Percentiles rank a stretch among this genome's conserved stretches.
Evolutionary conservation across 2,797 vertebrate species (phyloP).

Genomic region (Sebastes alutus): DNA sequence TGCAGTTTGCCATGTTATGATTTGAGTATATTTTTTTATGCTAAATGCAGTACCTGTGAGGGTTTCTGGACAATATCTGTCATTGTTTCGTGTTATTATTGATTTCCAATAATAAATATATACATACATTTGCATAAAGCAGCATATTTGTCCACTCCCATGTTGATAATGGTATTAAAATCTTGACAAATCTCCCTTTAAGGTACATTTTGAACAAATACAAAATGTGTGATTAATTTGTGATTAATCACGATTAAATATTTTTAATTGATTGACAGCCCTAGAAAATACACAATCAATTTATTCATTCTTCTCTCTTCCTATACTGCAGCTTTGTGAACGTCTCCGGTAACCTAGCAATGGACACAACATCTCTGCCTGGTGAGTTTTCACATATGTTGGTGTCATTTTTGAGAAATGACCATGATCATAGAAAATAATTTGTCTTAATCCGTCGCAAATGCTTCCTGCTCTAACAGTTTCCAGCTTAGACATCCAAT

Average conservation of each 20-base stretch:
- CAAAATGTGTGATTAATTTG: too few relatives aligned
- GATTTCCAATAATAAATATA: too few relatives aligned
- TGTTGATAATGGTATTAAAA: fast-evolving
- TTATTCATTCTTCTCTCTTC: neutral
- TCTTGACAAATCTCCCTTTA: too few relatives aligned
- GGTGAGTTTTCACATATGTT: conserved; percentile 22
- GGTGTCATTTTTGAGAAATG: conserved; percentile 62
- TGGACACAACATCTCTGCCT: conserved; percentile 14
- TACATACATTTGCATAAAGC: too few relatives aligned
- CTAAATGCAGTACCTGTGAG: too few relatives aligned
- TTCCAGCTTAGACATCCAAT: conserved; percentile 49
- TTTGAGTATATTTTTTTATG: too few relatives aligned
- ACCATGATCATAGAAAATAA: conserved; percentile 56
- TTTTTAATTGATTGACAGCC: too few relatives aligned
- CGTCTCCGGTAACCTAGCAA: conserved; percentile 20
- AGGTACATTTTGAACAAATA: too few relatives aligned
- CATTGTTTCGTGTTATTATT: too few relatives aligned
- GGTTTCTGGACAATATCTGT: too few relatives aligned
- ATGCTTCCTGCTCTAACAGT: conserved; percentile 39
- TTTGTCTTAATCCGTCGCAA: conserved; percentile 63
- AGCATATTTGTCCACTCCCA: too few relatives aligned
- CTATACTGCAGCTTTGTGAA: conserved; percentile 4
- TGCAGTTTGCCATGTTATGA: fast-evolving
- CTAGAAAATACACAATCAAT: neutral
- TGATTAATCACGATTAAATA: too few relatives aligned